Evolutionary conservation across 2,888 invertebrate genomes (phyloP), one percentile per base, ranked within the genome.

Genomic region (Trichogramma dendrolimi): DNA sequence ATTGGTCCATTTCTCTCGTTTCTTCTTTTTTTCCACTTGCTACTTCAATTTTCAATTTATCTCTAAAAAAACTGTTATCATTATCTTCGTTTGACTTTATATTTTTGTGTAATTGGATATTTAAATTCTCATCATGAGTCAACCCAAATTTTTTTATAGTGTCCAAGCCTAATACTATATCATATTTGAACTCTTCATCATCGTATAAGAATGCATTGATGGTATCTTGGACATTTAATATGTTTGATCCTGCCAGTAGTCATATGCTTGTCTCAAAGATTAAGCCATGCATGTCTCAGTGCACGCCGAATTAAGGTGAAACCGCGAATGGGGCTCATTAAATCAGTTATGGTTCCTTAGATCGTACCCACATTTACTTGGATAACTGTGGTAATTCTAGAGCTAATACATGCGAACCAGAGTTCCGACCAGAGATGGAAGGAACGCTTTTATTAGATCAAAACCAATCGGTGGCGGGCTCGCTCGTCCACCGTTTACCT

Each of bases 231-330:
- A 62, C 53, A 58, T 61, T 46, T 47, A 57, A 58, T 61, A 56
- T 65, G 63, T 58, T 58, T 58, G 44, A 80, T 81, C 80, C 80
- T 82, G 81, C 80, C 81, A 80, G 80, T 80, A 80, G 79, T 83
- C 81, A 84, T 84, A 84, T 84, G 84, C 83, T 86, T 83, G 83
- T 84, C 83, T 85, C 84, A 85, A 85, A 84, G 83, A 83, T 83
- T 85, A 83, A 84, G 83, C 84, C 85, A 85, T 85, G 85, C 85
- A 84, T 83, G 85, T 85, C 81, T 84, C 80, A 84, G 85, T 83
- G 80, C 82, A 83, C 79, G 80, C 83, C 80, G 60, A 72, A 78
- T 78, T 80, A 82, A 80, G 80, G 82, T 80, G 82, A 83, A 82
- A 83, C 82, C 80, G 82, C 82, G 81, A 83, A 83, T 81, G 83